Conservation (phyloP, 2,797 vertebrate genomes). For the Pangasius djambal region DNA sequence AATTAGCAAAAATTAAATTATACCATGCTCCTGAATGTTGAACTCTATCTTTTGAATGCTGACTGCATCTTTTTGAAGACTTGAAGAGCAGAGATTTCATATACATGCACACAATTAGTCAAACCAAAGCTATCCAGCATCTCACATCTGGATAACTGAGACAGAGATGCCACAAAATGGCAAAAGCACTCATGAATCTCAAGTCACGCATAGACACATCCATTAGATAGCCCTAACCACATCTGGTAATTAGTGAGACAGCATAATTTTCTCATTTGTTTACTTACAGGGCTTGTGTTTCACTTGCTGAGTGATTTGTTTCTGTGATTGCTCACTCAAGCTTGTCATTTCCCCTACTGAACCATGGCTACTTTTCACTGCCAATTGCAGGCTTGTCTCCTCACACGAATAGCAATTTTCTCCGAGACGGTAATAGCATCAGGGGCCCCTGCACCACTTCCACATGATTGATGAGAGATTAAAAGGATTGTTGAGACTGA, state of each 20-base stretch:
- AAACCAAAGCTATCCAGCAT: slow-evolving; percentile 6
- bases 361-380: slow-evolving; percentile 66
- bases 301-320: slow-evolving; percentile 59
- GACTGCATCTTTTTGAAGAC: background rate
- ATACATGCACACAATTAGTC: background rate
- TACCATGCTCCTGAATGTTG: no score
- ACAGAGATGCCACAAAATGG: background rate
- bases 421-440: slow-evolving; percentile 75
- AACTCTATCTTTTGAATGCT: background rate
- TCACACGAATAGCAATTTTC: slow-evolving; percentile 68
- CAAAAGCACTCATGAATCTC: slow-evolving; percentile 28
- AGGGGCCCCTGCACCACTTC: slow-evolving; percentile 68
- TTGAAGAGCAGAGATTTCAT: background rate
- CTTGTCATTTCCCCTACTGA: slow-evolving; percentile 64
- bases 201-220: slow-evolving; percentile 27
- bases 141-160: background rate
- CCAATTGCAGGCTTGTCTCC: slow-evolving; percentile 69
- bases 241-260: slow-evolving; percentile 50
- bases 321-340: slow-evolving; percentile 64
- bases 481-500: slow-evolving; percentile 82
- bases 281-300: slow-evolving; percentile 64
- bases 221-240: slow-evolving; percentile 40
- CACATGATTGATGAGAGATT: slow-evolving; percentile 84
- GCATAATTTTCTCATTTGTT: slow-evolving; percentile 65
- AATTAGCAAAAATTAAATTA: no score